phyloP scores from a whole-genome alignment of 2,797 vertebrate genomes.

The Ptychadena robeensis region DNA sequence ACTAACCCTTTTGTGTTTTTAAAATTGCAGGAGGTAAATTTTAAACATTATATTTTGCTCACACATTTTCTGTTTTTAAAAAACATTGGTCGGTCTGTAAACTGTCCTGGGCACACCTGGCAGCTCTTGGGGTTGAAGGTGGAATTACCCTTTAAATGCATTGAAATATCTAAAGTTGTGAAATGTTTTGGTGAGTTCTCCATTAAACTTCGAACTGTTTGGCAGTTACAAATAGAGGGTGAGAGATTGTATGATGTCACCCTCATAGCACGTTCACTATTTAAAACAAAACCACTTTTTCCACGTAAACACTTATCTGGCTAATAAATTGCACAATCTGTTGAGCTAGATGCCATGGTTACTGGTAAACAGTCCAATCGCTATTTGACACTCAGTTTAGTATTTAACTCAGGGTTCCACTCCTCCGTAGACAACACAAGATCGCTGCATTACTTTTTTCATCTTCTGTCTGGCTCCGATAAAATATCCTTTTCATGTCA shows the following conservation, averaged over 20 bases:
- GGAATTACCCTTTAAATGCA: not conserved
- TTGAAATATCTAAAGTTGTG: not conserved
- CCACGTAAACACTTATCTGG: constrained; percentile 69
- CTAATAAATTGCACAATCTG: constrained; percentile 69
- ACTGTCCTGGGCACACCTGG: not conserved
- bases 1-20: too few relatives aligned
- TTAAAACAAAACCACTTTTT: constrained; percentile 64
- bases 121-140: not conserved
- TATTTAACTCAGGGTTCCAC: not conserved
- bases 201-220: not conserved
- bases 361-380: constrained; percentile 68
- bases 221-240: not conserved
- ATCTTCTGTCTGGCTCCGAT: not conserved
- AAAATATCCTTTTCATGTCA: not conserved
- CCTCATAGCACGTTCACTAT: constrained; percentile 61
- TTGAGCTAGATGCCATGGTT: constrained; percentile 70
- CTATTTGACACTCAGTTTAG: not conserved
- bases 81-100: not conserved
- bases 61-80: not conserved
- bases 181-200: not conserved
- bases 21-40: too few relatives aligned
- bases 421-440: not conserved
- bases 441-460: not conserved
- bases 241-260: constrained; percentile 48
- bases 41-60: too few relatives aligned